Base-by-base conservation (phyloP, 92 coral and sea anemone species). In the Meandrina meandrites region DNA sequence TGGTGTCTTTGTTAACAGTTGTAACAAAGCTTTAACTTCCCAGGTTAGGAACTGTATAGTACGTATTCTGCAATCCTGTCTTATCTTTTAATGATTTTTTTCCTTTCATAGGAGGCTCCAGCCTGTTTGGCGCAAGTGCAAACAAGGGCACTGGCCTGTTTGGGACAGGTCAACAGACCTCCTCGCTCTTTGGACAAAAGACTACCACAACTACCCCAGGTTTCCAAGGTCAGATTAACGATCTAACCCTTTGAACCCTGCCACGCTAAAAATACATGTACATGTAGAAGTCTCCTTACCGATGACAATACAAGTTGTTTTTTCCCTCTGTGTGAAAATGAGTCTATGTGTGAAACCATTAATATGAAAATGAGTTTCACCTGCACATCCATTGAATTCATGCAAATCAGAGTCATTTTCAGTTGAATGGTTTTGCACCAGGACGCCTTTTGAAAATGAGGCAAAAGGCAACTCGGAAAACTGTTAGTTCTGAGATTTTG, bases 101-200 rank as follows among this genome's bases (percentile, higher is more conserved):
- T 64, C 36, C 24, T 42, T 47, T 19, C 31, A n/a, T n/a, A n/a
- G n/a, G n/a, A 83, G 86, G 79, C 66, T 81, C 78, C 51, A 81
- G 85, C 68, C 28, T 91, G 64, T 91, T 91, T 88, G 93, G 91
- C 1, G n/a, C 74, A 18, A 34, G 71, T 56, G 87, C 91, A 70
- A 83, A 85, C 50, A 79, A 75, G 47, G 8, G 86, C 12, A 81
- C 91, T 21, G 58, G 89, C 10, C 80, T 91, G 76, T 91, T 91
- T 84, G 93, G 93, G n/a, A 47, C 89, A 32, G 76, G 78, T 60
- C 93, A 88, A 42, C 82, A 71, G 74, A 34, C 81, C 17, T 76
- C 88, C 80, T 57, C 88, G 3, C 50, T 88, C 42, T 81, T 91
- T 79, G 89, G 89, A 34, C 78, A 70, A 42, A 86, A 30, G 32